These are phyloP conservation scores for Dryobotodes eremita DNA, from an alignment of 2,888 invertebrate genomes.

Conservation along the genomic window DNA sequence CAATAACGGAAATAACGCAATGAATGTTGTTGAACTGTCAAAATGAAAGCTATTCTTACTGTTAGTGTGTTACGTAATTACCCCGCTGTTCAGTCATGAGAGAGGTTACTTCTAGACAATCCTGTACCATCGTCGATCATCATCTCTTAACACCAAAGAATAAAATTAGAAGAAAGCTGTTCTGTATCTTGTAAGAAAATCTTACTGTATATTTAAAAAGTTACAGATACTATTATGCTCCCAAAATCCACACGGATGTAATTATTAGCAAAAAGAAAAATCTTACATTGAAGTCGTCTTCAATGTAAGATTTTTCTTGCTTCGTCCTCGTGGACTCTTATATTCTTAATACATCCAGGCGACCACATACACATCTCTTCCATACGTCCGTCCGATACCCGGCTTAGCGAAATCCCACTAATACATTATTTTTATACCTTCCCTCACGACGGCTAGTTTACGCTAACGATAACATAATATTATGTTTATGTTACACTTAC, in stretches of 20 bases:
- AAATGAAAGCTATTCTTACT: too few species aligned
- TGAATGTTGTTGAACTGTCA: too few species aligned
- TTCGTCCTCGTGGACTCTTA: too few species aligned
- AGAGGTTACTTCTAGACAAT: background rate
- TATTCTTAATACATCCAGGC: conserved; percentile 27
- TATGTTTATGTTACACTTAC: conserved; percentile 44
- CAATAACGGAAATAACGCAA: too few species aligned
- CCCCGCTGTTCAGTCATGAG: background rate
- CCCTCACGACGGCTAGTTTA: conserved; percentile 69
- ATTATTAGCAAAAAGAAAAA: conserved; percentile 4
- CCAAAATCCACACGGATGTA: conserved; percentile 5
- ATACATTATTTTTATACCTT: conserved; percentile 80
- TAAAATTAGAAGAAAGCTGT: background rate
- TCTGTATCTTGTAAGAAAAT: background rate
- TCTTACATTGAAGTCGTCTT: background rate
- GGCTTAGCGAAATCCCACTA: conserved; percentile 80
- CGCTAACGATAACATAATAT: conserved; percentile 62
- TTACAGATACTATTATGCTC: background rate
- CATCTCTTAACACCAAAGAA: background rate
- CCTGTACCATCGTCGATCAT: too few species aligned
- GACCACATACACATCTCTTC: conserved; percentile 42
- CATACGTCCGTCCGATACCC: conserved; percentile 73
- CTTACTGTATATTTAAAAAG: background rate
- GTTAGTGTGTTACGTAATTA: too few species aligned
- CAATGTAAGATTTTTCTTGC: too few species aligned